Base-by-base conservation (phyloP, 2,113 vertebrate genomes). In the Mus musculus region DNA sequence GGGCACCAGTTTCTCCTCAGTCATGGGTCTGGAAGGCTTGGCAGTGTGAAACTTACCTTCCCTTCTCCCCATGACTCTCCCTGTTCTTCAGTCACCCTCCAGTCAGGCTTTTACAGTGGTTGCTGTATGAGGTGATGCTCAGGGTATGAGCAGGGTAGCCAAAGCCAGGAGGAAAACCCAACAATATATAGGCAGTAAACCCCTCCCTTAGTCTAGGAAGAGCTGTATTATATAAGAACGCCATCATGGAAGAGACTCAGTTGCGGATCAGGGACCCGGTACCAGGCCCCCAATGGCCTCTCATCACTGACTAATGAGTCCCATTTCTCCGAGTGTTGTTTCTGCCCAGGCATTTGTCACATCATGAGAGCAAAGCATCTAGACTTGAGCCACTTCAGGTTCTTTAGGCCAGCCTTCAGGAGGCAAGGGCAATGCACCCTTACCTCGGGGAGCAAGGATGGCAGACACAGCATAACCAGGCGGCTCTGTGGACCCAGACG, bases 1-100 rank as follows among this genome's bases (percentile, higher is more conserved):
- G n/a, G 54, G 26, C 72, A 7, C 59, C 59, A 19, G 61, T 81
- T 97, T 97, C 91, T 87, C 91, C 49, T 81, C 92, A 96, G 63
- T 90, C 71, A 14, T 42, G 72, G 71, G 86, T 30, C 84, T 46
- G 24, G 46, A 42, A n/a, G 69, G 54, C 42, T 54, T 90, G 84
- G 90, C 84, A 95, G 73, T 80, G 52, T 2, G 8, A 80, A 39
- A 49, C 2, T 17, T 46, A 28, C n/a, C n/a, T 36, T 33, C 19
- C 65, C 72, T 36, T 42, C 42, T 19, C 20, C 33, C 54, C n/a
- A 3, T 1, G 30, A 56, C 28, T 78, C 69, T 80, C 77, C n/a
- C 92, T 75, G 76, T 49, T 52, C 4, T 49, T 54, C 26, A 39
- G 67, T 46, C 65, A 71, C 52, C 14, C n/a, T 10, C 28, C 54